phyloP scores from a whole-genome alignment of 2,888 invertebrate genomes.

The Bursaphelenchus okinawaensis region DNA sequence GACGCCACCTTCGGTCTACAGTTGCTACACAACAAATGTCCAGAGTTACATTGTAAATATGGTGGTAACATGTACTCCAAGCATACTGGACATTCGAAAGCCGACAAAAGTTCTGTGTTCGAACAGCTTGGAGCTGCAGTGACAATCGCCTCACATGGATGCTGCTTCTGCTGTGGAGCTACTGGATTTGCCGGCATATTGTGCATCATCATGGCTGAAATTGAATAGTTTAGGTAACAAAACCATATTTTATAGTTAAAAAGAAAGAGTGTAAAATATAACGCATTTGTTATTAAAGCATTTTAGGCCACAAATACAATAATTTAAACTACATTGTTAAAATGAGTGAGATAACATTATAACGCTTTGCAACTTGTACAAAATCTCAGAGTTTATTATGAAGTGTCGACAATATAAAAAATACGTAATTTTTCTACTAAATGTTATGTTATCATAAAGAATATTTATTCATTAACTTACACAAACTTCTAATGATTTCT shows the following conservation, averaged over 20 bases:
- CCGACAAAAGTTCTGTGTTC: slow-evolving; percentile 37
- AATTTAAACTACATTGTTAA: too few relatives aligned
- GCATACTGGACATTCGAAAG: slow-evolving; percentile 72
- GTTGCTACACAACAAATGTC: slow-evolving; percentile 93
- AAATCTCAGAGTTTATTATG: too few relatives aligned
- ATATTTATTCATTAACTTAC: too few relatives aligned
- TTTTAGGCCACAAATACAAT: too few relatives aligned
- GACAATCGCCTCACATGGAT: background rate
- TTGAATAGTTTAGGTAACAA: background rate
- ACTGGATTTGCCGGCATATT: slow-evolving; percentile 18
- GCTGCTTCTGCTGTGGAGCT: background rate
- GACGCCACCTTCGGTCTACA: slow-evolving; percentile 92
- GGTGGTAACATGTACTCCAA: slow-evolving; percentile 99
- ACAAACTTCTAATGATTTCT: too few relatives aligned
- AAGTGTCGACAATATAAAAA: too few relatives aligned
- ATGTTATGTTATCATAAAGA: too few relatives aligned
- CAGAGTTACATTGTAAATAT: slow-evolving; percentile 88
- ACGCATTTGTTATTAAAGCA: background rate
- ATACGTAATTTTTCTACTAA: too few relatives aligned
- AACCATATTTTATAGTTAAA: background rate
- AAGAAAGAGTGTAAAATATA: background rate
- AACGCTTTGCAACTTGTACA: too few relatives aligned
- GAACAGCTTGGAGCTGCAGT: background rate
- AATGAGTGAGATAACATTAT: too few relatives aligned
- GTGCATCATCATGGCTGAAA: slow-evolving; percentile 24